Evolutionary conservation across 2,888 invertebrate genomes (phyloP).

Genomic region (Chymomyza caudatula): DNA sequence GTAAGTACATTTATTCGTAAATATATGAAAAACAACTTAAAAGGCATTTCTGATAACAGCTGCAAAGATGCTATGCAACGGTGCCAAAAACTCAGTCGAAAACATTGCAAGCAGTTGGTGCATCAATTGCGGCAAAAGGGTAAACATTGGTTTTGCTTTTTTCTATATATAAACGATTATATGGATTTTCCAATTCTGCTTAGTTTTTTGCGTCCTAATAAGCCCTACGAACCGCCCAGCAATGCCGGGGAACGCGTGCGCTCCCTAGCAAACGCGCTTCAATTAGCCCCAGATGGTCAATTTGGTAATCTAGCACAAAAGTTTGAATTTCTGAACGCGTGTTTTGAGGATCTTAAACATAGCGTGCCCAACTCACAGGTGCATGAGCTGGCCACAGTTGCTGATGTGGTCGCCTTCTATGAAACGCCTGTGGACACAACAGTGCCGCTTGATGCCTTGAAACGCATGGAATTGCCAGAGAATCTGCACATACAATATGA

Average conservation of each 20-base stretch:
- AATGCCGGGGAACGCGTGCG: slow-evolving; percentile 83
- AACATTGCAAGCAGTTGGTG: slow-evolving; percentile 80
- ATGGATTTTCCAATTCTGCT: slow-evolving; percentile 45
- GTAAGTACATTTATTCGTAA: slow-evolving; percentile 41
- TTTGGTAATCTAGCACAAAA: slow-evolving; percentile 78
- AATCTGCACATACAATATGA: slow-evolving; percentile 92
- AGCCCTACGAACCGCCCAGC: slow-evolving; percentile 85
- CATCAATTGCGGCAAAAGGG: slow-evolving; percentile 85
- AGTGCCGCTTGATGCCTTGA: slow-evolving; percentile 86
- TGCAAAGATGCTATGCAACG: no score
- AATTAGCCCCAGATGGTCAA: slow-evolving; percentile 74
- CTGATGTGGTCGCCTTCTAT: slow-evolving; percentile 86
- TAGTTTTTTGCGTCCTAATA: slow-evolving; percentile 87
- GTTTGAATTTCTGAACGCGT: slow-evolving; percentile 84
- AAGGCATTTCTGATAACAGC: no score
- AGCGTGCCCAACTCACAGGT: slow-evolving; percentile 89
- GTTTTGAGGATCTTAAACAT: slow-evolving; percentile 86
- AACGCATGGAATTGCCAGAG: slow-evolving; percentile 86
- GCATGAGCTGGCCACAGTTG: slow-evolving; percentile 85
- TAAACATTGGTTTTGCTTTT: slow-evolving; percentile 57
- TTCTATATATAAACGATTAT: background rate
- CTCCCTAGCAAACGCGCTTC: slow-evolving; percentile 81
- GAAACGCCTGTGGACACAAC: slow-evolving; percentile 83
- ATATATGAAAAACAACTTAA: background rate
- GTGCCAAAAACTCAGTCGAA: slow-evolving; percentile 77